Evolutionary conservation across 2,113 vertebrate genomes (phyloP).

Genomic region (Brachyhypopomus occidentalis): DNA sequence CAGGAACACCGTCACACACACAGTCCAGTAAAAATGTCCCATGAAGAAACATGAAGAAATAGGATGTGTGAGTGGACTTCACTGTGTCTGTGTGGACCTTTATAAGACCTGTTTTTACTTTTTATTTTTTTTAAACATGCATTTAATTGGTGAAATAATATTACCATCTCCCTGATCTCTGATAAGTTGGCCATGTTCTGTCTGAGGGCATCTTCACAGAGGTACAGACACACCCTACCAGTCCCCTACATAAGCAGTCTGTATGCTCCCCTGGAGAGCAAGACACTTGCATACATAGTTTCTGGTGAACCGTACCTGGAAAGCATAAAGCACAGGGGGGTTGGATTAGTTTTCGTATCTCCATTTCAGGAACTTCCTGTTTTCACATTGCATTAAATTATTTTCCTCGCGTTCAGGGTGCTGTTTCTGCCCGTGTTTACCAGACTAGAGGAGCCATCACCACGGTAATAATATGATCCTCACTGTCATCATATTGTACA

Average conservation of each 20-base stretch:
- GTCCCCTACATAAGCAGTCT: neutral
- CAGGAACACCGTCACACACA: slow-evolving; percentile 54
- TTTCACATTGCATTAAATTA: slow-evolving; percentile 40
- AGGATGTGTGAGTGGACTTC: neutral
- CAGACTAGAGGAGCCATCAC: slow-evolving; percentile 40
- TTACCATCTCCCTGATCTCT: neutral
- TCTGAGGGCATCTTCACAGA: neutral
- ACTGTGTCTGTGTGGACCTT: neutral
- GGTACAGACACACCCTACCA: neutral
- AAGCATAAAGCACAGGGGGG: slow-evolving; percentile 14
- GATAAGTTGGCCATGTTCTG: neutral
- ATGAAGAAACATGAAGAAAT: neutral
- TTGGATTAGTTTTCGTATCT: slow-evolving; percentile 30
- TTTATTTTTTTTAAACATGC: neutral
- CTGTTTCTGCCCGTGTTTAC: slow-evolving; percentile 32
- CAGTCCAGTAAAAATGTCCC: neutral
- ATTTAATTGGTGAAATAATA: slow-evolving; percentile 16
- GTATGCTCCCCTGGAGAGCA: neutral
- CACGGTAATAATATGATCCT: slow-evolving; percentile 45
- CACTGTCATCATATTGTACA: slow-evolving; percentile 42
- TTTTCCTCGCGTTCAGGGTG: slow-evolving; percentile 27
- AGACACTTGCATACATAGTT: neutral
- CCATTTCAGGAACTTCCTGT: slow-evolving; percentile 41
- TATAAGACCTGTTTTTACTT: neutral
- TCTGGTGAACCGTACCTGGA: neutral